Evolutionary conservation across 2,888 invertebrate genomes (phyloP).

Genomic region (Hirtodrosophila alboralis): DNA sequence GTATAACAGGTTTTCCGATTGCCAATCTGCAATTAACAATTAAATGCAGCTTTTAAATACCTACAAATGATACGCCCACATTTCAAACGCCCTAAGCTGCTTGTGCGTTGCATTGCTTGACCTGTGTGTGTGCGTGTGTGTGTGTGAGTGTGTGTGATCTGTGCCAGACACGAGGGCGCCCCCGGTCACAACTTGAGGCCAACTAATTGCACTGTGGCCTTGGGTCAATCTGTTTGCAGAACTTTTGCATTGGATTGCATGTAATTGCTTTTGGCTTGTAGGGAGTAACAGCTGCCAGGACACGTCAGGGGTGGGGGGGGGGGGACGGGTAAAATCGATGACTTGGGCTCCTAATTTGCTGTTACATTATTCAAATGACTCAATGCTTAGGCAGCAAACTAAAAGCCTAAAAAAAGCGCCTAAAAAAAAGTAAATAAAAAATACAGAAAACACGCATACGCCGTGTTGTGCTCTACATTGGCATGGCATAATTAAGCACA

Average conservation of each 20-base stretch:
- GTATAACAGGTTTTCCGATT: constrained; percentile 26
- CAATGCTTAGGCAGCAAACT: constrained; percentile 43
- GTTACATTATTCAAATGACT: constrained; percentile 55
- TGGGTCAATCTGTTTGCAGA: constrained; percentile 18
- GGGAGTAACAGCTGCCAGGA: constrained; percentile 19
- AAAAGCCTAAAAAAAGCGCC: constrained; percentile 23
- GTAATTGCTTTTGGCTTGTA: constrained; percentile 47
- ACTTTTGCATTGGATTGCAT: constrained; percentile 45
- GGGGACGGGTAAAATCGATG: constrained; percentile 56
- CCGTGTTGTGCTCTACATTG: constrained; percentile 45
- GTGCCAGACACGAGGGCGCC: constrained; percentile 53
- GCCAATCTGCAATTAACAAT: constrained; percentile 23
- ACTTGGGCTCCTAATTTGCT: constrained; percentile 33
- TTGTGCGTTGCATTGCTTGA: constrained; percentile 7
- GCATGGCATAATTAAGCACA: constrained; percentile 67
- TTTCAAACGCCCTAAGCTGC: constrained; percentile 20
- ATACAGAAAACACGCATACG: constrained; percentile 62
- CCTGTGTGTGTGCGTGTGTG: too few relatives aligned
- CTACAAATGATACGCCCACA: constrained; percentile 29
- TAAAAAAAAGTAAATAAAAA: constrained; percentile 17
- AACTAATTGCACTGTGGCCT: constrained; percentile 34
- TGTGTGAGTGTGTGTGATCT: too few relatives aligned
- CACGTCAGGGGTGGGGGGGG: constrained; percentile 16
- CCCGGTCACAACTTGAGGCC: constrained; percentile 28
- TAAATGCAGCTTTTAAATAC: constrained; percentile 3